Evolutionary conservation across 2,888 invertebrate species (phyloP), one percentile per base, ranked within the genome.

Genomic region (Biston betularia): DNA sequence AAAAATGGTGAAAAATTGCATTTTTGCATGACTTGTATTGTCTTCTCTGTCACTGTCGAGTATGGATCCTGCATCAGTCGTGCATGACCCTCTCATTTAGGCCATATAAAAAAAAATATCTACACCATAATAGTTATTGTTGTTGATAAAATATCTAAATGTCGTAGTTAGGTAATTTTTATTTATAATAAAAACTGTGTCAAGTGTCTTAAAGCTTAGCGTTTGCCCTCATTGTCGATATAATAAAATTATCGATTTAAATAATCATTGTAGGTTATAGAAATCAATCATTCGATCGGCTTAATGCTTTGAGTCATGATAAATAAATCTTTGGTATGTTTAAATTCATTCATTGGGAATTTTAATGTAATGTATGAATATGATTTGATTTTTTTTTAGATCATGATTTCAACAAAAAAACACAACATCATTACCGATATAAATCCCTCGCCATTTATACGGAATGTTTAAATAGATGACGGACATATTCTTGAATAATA

Each of bases 41-140:
- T 73, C 63, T 76, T 67, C 68, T 76, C 74, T 80, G 42, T 78
- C 84, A 85, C 84, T 85, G 83, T 86, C 82, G 74, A 85, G 82
- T 86, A 77, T 74, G 77, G 68, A 68, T 78, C 85, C 84, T 77
- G 86, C 87, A 89, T 78, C 24, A 79, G 74, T 75, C 78, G 80
- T 80, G 91, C 91, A 90, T 90, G 91, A 77, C 83, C 84, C 83
- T 80, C 78, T 78, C 84, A 85, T 86, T 79, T 78, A 78, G 58
- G 11, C 75, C 79, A 79, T 78, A 77, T 79, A 75, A 78, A 73
- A 75, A 78, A 73, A 71, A 73, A 52, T 53, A 49, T 74, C 73
- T 79, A 6, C 53, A 57, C 79, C 81, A 82, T 82, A 15, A 45
- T 85, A 84, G 84, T 82, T 80, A 79, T 79, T 85, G 79, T 78